phyloP scores from a whole-genome alignment of 2,797 vertebrate genomes.

The Zenarchopterus dispar region DNA sequence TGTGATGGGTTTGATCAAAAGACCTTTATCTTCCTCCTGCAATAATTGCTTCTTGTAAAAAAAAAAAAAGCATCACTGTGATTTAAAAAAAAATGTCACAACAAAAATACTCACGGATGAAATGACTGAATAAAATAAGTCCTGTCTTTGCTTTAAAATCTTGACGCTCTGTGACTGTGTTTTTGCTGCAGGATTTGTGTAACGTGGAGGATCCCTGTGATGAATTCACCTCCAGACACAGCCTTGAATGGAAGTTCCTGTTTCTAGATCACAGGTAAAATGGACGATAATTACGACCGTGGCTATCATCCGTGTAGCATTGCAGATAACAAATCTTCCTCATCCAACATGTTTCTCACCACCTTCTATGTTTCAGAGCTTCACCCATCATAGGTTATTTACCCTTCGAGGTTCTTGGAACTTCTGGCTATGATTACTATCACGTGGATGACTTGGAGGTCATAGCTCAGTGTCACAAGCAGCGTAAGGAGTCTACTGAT shows the following conservation, averaged over 20 bases:
- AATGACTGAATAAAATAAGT: neutral
- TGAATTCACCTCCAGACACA: conserved; percentile 87
- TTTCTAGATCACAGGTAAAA: conserved; percentile 88
- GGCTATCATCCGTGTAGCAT: neutral
- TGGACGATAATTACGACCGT: neutral
- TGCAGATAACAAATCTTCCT: neutral
- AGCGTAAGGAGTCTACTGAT: conserved; percentile 78
- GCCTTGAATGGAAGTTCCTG: conserved; percentile 88
- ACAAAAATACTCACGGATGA: neutral
- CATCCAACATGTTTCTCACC: conserved; percentile 3
- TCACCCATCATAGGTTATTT: conserved; percentile 91
- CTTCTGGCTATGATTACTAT: conserved; percentile 92
- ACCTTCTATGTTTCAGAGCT: conserved; percentile 77
- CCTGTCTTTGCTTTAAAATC: conserved; percentile 1
- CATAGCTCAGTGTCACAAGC: conserved; percentile 91
- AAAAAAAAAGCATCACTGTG: neutral
- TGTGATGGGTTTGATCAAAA: neutral
- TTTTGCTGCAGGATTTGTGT: conserved; percentile 85
- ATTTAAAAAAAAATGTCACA: neutral
- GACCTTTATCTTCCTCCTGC: conserved; percentile 1
- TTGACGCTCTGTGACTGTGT: conserved; percentile 2
- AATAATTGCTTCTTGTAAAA: neutral
- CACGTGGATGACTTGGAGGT: conserved; percentile 91
- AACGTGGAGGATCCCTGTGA: conserved; percentile 83
- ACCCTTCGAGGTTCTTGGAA: conserved; percentile 91